Conservation (phyloP, 2,888 invertebrate species). For the Oscheius sp. region DNA sequence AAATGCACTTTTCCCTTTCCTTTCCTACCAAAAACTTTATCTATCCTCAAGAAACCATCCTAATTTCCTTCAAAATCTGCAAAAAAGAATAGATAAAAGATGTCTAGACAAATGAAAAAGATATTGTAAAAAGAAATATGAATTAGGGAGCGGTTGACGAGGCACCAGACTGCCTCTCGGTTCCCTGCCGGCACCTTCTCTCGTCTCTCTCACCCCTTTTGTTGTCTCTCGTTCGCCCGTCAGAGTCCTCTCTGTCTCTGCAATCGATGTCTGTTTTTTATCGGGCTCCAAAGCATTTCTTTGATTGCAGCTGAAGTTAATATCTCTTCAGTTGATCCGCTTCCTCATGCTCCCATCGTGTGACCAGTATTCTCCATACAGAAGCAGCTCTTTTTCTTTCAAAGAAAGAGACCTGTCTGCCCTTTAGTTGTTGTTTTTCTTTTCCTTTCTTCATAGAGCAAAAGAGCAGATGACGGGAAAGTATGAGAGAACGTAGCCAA, state of each 20-base stretch:
- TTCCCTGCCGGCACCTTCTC: slow-evolving; percentile 10
- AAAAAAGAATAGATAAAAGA: neutral
- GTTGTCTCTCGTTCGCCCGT: slow-evolving; percentile 9
- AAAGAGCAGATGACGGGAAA: neutral
- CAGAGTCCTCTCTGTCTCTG: slow-evolving; percentile 7
- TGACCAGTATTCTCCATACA: no score
- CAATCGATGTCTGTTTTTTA: slow-evolving; percentile 33
- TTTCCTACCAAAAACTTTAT: no score
- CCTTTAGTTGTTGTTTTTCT: neutral
- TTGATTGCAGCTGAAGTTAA: no score
- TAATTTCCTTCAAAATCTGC: neutral
- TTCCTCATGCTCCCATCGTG: no score
- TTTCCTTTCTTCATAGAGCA: neutral
- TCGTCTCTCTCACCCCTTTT: neutral
- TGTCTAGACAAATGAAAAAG: neutral
- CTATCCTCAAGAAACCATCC: no score
- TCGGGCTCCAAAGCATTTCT: slow-evolving; percentile 19
- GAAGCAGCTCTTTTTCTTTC: no score
- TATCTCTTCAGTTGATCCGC: no score
- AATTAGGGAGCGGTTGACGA: slow-evolving; percentile 34
- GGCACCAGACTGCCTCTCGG: slow-evolving; percentile 30
- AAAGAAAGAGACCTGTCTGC: neutral
- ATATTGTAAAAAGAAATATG: slow-evolving; percentile 14
- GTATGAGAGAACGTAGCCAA: neutral
- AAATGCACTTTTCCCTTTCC: no score